phyloP scores from a whole-genome alignment of 2,888 invertebrate genomes.

The Sphaeridia pumilis region DNA sequence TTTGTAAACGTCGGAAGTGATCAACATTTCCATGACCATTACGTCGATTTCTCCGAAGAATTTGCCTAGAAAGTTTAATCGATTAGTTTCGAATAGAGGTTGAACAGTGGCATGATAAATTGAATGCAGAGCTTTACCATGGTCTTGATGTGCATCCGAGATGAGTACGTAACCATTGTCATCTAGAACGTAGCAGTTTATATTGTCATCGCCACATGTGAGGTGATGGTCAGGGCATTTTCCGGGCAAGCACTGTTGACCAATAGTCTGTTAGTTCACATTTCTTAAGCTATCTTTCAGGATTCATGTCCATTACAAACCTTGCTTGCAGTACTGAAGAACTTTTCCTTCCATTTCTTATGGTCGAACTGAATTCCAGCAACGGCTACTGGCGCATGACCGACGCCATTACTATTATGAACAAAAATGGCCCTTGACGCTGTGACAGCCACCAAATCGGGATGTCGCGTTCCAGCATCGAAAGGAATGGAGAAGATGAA shows the following conservation, averaged over 20 bases:
- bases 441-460: conserved; percentile 57
- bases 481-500: conserved; percentile 83
- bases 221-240: too few relatives aligned
- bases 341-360: conserved; percentile 67
- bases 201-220: too few relatives aligned
- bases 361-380: conserved; percentile 84
- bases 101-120: too few relatives aligned
- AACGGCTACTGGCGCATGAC: conserved; percentile 78
- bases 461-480: conserved; percentile 50
- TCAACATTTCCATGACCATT: conserved; percentile 70
- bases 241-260: too few relatives aligned
- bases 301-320: too few relatives aligned
- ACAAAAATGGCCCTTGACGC: conserved; percentile 86
- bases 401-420: conserved; percentile 51
- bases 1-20: conserved; percentile 80
- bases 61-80: conserved; percentile 39
- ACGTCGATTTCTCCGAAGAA: conserved; percentile 93
- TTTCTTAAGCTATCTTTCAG: too few relatives aligned
- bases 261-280: too few relatives aligned
- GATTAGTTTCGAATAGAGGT: too few relatives aligned
- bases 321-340: conserved; percentile 75
- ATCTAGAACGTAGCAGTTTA: conserved; percentile 71
- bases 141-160: conserved; percentile 72
- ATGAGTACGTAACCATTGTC: conserved; percentile 89
- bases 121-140: too few relatives aligned